Conservation (phyloP, 2,888 invertebrate species). For the Myopa tessellatipennis region DNA sequence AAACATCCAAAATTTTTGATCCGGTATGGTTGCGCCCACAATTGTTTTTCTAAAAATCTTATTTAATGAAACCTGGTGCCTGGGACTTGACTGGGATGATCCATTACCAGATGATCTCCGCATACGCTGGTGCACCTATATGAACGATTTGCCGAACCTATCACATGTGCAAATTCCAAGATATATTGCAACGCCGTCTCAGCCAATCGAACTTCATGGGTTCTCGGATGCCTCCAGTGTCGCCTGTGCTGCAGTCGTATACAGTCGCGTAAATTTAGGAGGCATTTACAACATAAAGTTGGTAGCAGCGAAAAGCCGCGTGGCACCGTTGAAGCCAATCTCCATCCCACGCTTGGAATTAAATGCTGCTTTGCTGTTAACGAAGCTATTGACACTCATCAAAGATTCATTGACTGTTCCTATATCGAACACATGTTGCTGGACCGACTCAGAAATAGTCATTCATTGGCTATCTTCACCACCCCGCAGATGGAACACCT, state of each 20-base stretch:
- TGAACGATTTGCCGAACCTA: background rate
- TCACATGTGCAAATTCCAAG: constrained; percentile 7
- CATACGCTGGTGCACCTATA: constrained; percentile 18
- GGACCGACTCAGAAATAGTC: constrained; percentile 55
- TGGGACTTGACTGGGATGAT: constrained; percentile 38
- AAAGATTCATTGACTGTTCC: constrained; percentile 34
- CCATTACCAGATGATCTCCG: background rate
- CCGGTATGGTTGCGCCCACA: constrained; percentile 25
- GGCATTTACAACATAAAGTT: background rate
- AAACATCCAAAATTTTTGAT: constrained; percentile 34
- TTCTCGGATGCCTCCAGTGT: background rate
- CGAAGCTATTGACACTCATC: constrained; percentile 34
- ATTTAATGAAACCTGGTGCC: constrained; percentile 38
- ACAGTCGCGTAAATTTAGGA: background rate
- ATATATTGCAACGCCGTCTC: constrained; percentile 12
- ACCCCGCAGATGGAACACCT: constrained; percentile 45
- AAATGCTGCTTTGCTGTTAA: constrained; percentile 40
- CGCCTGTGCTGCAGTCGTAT: background rate
- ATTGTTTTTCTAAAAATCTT: constrained; percentile 34
- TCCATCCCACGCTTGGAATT: constrained; percentile 42
- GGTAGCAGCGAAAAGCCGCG: background rate
- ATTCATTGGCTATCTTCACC: constrained; percentile 52
- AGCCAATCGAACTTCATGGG: background rate
- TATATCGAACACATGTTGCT: constrained; percentile 35
- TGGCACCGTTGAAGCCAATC: constrained; percentile 17